These are phyloP conservation scores for Isaurus tuberculatus DNA, from an alignment of 92 coral and sea anemone species.

Conservation along the genomic window DNA sequence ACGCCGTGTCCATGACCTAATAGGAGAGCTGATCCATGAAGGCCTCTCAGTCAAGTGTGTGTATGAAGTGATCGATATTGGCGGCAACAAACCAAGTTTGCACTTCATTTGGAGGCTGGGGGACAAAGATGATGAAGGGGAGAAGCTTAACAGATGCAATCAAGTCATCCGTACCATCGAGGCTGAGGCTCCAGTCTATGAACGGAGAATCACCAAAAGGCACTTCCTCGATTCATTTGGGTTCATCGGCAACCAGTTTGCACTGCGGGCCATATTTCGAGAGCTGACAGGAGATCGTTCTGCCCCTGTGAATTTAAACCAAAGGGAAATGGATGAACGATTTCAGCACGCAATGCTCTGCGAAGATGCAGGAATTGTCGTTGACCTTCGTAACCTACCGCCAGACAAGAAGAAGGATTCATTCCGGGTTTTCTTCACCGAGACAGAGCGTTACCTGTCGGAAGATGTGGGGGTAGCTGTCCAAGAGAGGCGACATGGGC, in stretches of 20 bases:
- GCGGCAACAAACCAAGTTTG: conserved; percentile 63
- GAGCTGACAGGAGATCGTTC: neutral
- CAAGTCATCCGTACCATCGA: neutral
- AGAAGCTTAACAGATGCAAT: too few species aligned
- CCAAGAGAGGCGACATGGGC: neutral
- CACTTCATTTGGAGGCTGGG: conserved; percentile 51
- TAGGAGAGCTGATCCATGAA: too few species aligned
- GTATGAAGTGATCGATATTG: too few species aligned
- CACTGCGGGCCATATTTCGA: neutral
- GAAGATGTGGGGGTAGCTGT: neutral
- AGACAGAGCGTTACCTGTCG: neutral
- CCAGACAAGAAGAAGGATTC: neutral
- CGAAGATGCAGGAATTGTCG: neutral
- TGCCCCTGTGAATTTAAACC: neutral
- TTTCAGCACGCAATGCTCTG: neutral
- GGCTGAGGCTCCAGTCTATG: neutral
- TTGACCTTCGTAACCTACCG: neutral
- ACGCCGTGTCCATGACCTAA: too few species aligned
- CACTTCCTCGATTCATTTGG: neutral
- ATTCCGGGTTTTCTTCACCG: neutral
- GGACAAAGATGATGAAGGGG: neutral
- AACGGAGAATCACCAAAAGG: neutral
- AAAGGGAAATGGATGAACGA: neutral
- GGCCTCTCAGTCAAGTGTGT: too few species aligned
- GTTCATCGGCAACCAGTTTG: neutral